phyloP scores from a whole-genome alignment of 2,113 vertebrate genomes.

The Struthidea cinerea region DNA sequence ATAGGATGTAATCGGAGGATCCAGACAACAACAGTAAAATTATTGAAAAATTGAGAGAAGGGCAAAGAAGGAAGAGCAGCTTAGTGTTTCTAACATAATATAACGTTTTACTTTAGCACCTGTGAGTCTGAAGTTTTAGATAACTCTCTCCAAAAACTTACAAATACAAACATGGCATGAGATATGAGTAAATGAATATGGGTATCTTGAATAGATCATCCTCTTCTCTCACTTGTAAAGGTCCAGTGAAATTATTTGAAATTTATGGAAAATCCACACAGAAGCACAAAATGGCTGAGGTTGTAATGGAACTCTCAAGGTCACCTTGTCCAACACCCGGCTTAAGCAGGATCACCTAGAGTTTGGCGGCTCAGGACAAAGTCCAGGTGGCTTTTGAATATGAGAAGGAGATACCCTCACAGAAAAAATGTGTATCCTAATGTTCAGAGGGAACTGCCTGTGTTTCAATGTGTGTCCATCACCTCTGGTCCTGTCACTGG shows the following conservation, averaged over 20 bases:
- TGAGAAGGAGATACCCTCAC: not conserved
- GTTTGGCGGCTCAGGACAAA: not conserved
- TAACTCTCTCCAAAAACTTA: not conserved
- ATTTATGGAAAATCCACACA: not conserved
- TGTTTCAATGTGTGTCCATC: not conserved
- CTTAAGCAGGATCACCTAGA: not conserved
- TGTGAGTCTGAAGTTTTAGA: not conserved
- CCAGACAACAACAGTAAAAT: not conserved
- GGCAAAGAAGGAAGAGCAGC: not conserved
- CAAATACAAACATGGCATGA: not conserved
- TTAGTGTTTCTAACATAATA: not conserved
- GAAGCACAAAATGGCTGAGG: not conserved
- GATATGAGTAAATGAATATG: not conserved
- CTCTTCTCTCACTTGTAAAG: not conserved
- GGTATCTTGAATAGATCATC: not conserved
- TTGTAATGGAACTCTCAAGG: not conserved
- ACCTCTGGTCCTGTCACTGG: not conserved
- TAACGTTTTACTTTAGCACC: not conserved
- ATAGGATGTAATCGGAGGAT: not conserved
- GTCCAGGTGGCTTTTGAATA: not conserved
- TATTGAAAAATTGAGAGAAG: not conserved
- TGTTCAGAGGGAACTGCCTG: not conserved
- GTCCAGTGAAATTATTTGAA: not conserved
- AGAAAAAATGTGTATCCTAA: not conserved
- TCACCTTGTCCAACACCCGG: not conserved